These are phyloP conservation scores for Syrista parreyssii DNA, from an alignment of 2,888 invertebrate species.

Conservation along the genomic window DNA sequence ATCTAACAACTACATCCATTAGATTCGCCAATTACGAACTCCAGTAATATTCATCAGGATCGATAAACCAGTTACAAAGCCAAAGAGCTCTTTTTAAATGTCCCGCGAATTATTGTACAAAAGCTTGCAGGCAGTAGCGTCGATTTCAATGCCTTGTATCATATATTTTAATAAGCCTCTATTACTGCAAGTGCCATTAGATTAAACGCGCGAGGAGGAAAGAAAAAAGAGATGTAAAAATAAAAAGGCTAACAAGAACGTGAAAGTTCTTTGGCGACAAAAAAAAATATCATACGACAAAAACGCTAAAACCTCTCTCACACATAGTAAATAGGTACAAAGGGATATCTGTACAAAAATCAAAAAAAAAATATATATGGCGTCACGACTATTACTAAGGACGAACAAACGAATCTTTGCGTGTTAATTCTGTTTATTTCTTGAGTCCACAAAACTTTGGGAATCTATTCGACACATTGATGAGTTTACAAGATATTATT, in stretches of 20 bases:
- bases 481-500: not conserved
- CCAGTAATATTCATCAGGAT: not conserved
- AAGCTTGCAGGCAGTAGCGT: not conserved
- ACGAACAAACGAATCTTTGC: not conserved
- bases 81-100: not conserved
- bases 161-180: conserved; percentile 4
- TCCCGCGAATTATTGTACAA: not conserved
- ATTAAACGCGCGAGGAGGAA: not conserved
- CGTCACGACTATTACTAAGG: not conserved
- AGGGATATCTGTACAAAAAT: not conserved
- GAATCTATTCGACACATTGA: not conserved
- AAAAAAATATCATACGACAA: not conserved
- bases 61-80: not conserved
- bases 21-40: not conserved
- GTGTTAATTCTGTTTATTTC: not conserved
- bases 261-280: not conserved
- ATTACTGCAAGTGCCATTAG: conserved; percentile 7
- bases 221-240: not conserved
- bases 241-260: not conserved
- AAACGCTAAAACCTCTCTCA: not conserved
- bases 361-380: not conserved
- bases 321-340: not conserved
- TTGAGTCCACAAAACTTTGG: not conserved
- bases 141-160: not conserved
- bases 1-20: not conserved